Conservation (phyloP, 2,888 invertebrate genomes). For the Cephus rjabovi region DNA sequence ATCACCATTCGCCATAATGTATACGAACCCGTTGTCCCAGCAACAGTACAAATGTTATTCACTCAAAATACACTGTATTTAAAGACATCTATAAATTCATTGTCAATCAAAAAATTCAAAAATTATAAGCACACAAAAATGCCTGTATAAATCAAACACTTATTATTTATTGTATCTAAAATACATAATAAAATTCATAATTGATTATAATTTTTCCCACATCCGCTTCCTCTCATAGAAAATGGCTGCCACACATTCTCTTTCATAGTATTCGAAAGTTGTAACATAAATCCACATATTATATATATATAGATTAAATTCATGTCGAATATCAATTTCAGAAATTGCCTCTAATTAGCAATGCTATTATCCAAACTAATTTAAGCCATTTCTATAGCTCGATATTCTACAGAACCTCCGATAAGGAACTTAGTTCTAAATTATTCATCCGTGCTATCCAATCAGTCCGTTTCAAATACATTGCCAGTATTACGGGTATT, state of each 20-base stretch:
- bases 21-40: conserved; percentile 12
- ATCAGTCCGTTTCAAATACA: too few relatives aligned
- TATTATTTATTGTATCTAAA: neutral
- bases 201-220: neutral
- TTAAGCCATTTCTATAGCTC: neutral
- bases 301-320: neutral
- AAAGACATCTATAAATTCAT: neutral
- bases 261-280: neutral
- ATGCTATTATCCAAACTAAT: neutral
- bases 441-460: neutral
- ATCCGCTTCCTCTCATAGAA: neutral
- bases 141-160: neutral
- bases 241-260: neutral
- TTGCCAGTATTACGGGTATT: too few relatives aligned
- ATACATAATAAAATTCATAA: neutral
- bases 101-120: neutral
- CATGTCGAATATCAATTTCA: neutral
- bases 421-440: neutral
- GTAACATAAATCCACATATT: neutral
- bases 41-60: neutral
- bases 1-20: conserved; percentile 12
- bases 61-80: neutral
- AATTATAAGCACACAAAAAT: neutral
- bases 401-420: neutral
- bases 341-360: neutral